phyloP scores from a whole-genome alignment of 2,888 invertebrate species.

The Leptinotarsa haldemani region DNA sequence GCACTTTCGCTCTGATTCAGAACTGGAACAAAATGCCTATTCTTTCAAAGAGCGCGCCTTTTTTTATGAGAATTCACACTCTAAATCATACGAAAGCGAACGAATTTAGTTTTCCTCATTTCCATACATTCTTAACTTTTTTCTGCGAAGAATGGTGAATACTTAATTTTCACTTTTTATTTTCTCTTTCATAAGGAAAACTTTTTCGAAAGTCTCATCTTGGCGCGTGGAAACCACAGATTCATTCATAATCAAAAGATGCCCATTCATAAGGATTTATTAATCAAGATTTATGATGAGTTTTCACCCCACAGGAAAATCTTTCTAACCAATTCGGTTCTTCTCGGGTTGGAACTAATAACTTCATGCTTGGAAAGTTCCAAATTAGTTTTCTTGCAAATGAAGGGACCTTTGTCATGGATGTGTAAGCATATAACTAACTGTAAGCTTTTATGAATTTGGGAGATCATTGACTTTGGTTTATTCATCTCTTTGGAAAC shows the following conservation, averaged over 20 bases:
- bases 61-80: too few relatives aligned
- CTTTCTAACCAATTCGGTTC: neutral
- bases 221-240: neutral
- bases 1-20: too few relatives aligned
- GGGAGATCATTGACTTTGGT: neutral
- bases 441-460: neutral
- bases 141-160: too few relatives aligned
- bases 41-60: too few relatives aligned
- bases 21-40: too few relatives aligned
- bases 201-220: neutral
- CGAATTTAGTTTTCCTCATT: too few relatives aligned
- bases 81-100: too few relatives aligned
- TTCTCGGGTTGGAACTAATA: conserved; percentile 1
- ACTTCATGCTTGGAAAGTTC: neutral
- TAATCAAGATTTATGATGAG: conserved; percentile 9
- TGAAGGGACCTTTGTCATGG: neutral
- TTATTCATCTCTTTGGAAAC: too few relatives aligned
- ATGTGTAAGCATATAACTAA: neutral
- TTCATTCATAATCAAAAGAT: neutral
- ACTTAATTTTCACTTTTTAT: neutral
- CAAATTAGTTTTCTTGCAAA: neutral
- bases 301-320: conserved; percentile 2
- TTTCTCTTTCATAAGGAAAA: neutral
- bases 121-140: too few relatives aligned
- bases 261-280: conserved; percentile 1